phyloP scores from a whole-genome alignment of 2,113 vertebrate species.

The Sapayoa aenigma region DNA sequence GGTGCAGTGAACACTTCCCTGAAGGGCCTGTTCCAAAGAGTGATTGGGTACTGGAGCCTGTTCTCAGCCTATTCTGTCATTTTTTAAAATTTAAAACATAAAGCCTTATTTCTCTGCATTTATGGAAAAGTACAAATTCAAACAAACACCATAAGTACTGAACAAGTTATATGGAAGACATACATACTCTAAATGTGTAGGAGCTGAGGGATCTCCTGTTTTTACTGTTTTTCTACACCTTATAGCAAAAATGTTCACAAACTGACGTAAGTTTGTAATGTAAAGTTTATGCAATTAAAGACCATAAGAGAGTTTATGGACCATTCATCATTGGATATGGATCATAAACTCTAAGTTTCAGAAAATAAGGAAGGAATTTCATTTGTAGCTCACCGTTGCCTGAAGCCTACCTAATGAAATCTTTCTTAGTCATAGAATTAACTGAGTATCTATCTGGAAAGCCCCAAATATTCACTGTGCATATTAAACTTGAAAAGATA shows the following conservation, averaged over 20 bases:
- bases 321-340: constrained; percentile 74
- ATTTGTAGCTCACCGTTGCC: constrained; percentile 76
- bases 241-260: constrained; percentile 59
- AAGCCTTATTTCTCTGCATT: constrained; percentile 2
- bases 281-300: constrained; percentile 77
- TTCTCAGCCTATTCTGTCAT: background rate
- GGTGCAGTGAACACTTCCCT: background rate
- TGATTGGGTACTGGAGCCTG: background rate
- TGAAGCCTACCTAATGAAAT: constrained; percentile 78
- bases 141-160: background rate
- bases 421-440: constrained; percentile 75
- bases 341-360: constrained; percentile 76
- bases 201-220: background rate
- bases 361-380: constrained; percentile 74
- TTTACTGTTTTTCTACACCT: constrained; percentile 28
- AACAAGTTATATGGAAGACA: background rate
- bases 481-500: constrained; percentile 67
- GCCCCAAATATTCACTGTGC: constrained; percentile 68
- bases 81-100: background rate
- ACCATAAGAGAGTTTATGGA: constrained; percentile 73
- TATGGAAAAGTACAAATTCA: constrained; percentile 38
- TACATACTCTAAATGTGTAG: constrained; percentile 23
- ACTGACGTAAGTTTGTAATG: constrained; percentile 68
- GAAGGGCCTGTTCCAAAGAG: background rate
- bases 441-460: constrained; percentile 71